Base-by-base conservation (phyloP, 2,888 invertebrate species). In the Phanerotoma sp. region DNA sequence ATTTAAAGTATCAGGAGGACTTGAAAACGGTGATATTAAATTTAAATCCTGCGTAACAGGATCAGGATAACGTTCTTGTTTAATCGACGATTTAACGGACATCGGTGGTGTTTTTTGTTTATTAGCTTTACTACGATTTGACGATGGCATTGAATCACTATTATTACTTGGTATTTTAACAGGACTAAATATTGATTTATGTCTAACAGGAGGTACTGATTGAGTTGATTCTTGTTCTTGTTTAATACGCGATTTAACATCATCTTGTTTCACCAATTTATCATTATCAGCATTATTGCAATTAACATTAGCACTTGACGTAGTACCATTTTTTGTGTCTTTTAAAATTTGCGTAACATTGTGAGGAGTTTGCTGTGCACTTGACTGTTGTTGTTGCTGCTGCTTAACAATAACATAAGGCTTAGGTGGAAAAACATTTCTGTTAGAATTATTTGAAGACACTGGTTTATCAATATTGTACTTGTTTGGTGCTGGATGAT, bases 111-210 rank as follows among this genome's bases (percentile, higher is more conserved):
- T 80, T 71, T 82, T 82, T 0, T 82, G 83, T 1, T 81, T 82
- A 3, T 80, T 18, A 15, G 18, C 21, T 82, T 0, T 82, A 82
- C 1, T 81, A 82, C 2, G 81, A 68, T 49, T 71, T 70, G 38
- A n/a, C n/a, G n/a, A 59, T 50, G 53, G 16, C 71, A 68, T 61
- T 66, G 63, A 73, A n/a, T 82, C 80, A 1, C 79, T 79, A 5
- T 75, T 78, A 3, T 77, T n/a, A n/a, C n/a, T 72, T 5, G 84
- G 82, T 0, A 82, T 79, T 1, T 84, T 85, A 58, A 86, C 86
- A 0, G 87, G 86, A 3, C 86, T 86, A 71, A 87, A 87, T 28
- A 87, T 69, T 11, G 87, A 86, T 38, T 71, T 74, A 30, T 73
- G 75, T 25, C 73, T 61, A 22, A 30, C 50, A 42, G 53, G 25